Percentiles rank a stretch among this genome's conserved stretches.
phyloP scores from a whole-genome alignment of 2,113 vertebrate genomes.

The Phylloscopus whistleri region DNA sequence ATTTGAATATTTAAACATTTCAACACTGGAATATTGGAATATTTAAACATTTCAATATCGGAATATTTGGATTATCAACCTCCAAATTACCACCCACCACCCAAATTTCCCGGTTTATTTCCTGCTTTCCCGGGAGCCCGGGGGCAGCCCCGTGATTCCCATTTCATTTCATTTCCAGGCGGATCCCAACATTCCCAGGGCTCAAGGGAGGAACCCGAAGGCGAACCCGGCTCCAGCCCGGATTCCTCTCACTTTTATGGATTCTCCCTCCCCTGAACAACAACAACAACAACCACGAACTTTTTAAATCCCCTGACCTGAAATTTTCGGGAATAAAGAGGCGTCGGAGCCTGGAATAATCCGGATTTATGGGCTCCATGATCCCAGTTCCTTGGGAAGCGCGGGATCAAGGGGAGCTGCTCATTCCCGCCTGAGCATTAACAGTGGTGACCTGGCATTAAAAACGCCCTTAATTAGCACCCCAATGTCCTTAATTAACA shows the following conservation, averaged over 20 bases:
- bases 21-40: neutral
- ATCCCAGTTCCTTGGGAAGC: neutral
- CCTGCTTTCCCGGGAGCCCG: neutral
- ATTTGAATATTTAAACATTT: too few species aligned
- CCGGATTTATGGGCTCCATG: neutral
- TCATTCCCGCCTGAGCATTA: neutral
- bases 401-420: neutral
- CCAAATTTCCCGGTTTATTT: neutral
- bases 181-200: neutral
- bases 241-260: neutral
- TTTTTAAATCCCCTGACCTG: neutral
- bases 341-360: neutral
- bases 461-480: neutral
- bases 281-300: neutral
- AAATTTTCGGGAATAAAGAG: neutral
- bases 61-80: neutral
- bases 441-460: neutral
- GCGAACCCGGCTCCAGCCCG: neutral
- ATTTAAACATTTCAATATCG: too few species aligned
- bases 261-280: neutral
- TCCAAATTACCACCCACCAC: fast-evolving
- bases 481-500: neutral
- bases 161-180: neutral
- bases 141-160: neutral
- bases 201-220: neutral